Evolutionary conservation across 2,113 vertebrate species (phyloP).

Genomic region (Parotia lawesii): DNA sequence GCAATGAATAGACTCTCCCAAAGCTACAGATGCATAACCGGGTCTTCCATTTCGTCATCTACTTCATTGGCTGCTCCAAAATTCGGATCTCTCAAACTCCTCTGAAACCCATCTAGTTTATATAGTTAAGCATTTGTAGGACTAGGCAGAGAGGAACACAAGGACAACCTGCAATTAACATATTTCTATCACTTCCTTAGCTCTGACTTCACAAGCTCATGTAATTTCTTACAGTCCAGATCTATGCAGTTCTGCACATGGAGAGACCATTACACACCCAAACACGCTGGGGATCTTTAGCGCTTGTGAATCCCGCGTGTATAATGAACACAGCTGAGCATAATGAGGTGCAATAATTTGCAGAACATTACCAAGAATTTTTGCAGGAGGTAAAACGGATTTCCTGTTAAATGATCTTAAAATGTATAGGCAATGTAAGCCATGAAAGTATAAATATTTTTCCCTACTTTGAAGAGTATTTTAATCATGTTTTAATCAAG

Average conservation of each 20-base stretch:
- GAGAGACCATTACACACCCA: background rate
- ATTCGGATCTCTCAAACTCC: background rate
- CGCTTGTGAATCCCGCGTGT: background rate
- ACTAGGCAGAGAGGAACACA: background rate
- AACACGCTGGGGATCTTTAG: background rate
- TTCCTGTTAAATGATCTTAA: slow-evolving; percentile 23
- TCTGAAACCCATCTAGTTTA: background rate
- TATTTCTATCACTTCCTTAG: background rate
- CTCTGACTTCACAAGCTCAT: background rate
- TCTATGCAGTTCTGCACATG: background rate
- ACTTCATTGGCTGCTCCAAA: background rate
- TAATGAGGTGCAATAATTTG: background rate
- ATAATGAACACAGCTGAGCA: background rate
- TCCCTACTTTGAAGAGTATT: slow-evolving; percentile 20
- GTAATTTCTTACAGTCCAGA: background rate
- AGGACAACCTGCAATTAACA: background rate
- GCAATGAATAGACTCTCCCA: background rate
- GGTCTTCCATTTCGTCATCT: background rate
- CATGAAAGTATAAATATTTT: slow-evolving; percentile 18
- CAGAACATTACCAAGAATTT: background rate
- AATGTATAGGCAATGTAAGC: slow-evolving; percentile 7
- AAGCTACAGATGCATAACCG: rapidly evolving
- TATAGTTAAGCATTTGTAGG: background rate
- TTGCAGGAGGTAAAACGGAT: background rate
- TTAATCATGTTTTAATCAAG: slow-evolving; percentile 63